A percentile compares a stretch with the other conserved stretches of the same genome.
These are phyloP conservation scores for Calephelis virginiensis DNA, from an alignment of 1,140 invertebrate genomes.

Conservation along the genomic window DNA sequence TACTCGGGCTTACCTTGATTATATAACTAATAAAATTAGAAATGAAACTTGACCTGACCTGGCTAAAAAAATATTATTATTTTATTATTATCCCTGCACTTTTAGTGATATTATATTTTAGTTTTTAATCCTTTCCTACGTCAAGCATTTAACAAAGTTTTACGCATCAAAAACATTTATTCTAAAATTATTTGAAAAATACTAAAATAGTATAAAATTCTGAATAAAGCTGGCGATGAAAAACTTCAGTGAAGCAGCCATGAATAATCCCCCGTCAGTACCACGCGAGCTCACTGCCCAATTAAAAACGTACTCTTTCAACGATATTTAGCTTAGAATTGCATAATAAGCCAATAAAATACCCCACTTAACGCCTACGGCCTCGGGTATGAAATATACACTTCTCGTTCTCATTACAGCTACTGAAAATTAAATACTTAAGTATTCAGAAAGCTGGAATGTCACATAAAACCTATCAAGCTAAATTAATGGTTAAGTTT, in stretches of 20 bases:
- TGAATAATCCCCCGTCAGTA: slow-evolving; percentile 73
- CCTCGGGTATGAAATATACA: slow-evolving; percentile 70
- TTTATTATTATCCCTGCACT: too few relatives aligned
- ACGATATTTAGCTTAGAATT: slow-evolving; percentile 77
- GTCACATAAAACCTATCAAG: slow-evolving; percentile 24
- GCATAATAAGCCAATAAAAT: slow-evolving; percentile 78
- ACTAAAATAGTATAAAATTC: neutral
- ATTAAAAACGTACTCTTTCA: slow-evolving; percentile 77
- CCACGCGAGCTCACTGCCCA: slow-evolving; percentile 70
- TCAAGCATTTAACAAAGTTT: too few relatives aligned
- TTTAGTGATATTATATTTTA: too few relatives aligned
- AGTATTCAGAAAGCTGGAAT: slow-evolving; percentile 25
- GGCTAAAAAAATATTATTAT: too few relatives aligned
- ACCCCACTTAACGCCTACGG: slow-evolving; percentile 71
- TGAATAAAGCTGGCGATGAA: slow-evolving; percentile 42
- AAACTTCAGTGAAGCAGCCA: slow-evolving; percentile 58
- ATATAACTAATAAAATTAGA: too few relatives aligned
- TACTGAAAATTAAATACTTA: slow-evolving; percentile 45
- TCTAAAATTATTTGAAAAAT: neutral
- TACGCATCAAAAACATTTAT: too few relatives aligned
- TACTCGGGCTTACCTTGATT: too few relatives aligned
- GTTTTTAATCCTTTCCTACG: too few relatives aligned
- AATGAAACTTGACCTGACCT: too few relatives aligned
- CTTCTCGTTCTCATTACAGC: slow-evolving; percentile 43
- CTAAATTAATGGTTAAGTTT: slow-evolving; percentile 22